Conservation (phyloP, 2,888 invertebrate genomes). For the Drosophila borborema region DNA sequence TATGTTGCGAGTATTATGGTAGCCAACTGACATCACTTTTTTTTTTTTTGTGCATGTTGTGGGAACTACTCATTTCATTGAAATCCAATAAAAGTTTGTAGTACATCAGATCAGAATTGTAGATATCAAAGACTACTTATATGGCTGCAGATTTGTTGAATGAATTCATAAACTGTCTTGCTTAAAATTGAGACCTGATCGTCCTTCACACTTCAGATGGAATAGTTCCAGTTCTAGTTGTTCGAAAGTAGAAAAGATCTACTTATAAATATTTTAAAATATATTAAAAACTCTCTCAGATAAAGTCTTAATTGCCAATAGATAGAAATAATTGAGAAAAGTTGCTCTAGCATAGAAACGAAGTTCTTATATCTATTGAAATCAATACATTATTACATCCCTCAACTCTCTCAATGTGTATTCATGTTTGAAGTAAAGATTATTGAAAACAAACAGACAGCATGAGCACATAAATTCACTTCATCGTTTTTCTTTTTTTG, state of each 20-base stretch:
- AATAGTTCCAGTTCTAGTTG: no score
- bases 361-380: neutral
- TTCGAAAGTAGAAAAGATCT: no score
- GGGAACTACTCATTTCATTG: neutral
- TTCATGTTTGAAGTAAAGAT: slow-evolving; percentile 1
- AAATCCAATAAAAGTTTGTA: neutral
- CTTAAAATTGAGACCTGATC: no score
- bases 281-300: no score
- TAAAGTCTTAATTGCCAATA: no score
- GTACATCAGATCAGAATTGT: no score
- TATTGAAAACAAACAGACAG: slow-evolving; percentile 19
- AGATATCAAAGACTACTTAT: no score
- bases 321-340: neutral
- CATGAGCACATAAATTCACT: slow-evolving; percentile 34
- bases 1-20: neutral
- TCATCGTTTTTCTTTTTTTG: neutral
- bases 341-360: neutral
- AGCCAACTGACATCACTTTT: neutral
- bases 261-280: no score
- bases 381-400: neutral
- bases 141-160: no score
- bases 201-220: no score
- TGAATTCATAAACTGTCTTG: no score
- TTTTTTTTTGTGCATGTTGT: neutral
- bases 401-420: neutral